A percentile compares a stretch with the other conserved stretches of the same genome.
These are phyloP conservation scores for Pteropus alecto DNA, from an alignment of 2,113 vertebrate species.

Conservation along the genomic window DNA sequence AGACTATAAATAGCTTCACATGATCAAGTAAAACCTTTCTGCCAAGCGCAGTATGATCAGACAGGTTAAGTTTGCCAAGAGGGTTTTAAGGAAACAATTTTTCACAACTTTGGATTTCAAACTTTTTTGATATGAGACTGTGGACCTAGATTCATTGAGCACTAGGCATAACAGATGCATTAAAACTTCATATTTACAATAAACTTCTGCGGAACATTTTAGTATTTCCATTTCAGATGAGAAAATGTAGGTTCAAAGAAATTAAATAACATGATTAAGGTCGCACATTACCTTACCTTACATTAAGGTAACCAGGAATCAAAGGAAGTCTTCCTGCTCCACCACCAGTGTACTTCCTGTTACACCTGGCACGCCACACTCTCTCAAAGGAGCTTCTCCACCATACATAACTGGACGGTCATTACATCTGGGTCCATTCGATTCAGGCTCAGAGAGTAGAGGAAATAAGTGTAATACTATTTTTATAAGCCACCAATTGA, in stretches of 20 bases:
- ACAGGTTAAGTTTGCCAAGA: not conserved
- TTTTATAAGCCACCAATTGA: not conserved
- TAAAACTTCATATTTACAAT: conserved; percentile 39
- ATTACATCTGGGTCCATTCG: not conserved
- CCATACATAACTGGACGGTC: not conserved
- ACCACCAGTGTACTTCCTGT: not conserved
- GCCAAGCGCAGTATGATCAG: not conserved
- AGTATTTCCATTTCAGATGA: conserved; percentile 41
- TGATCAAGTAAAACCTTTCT: not conserved
- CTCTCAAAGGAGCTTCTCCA: not conserved
- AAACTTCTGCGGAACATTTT: conserved; percentile 32
- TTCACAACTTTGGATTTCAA: not conserved
- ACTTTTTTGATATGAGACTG: not conserved
- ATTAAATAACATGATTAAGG: not conserved
- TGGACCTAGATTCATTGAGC: not conserved
- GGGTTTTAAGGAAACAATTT: not conserved
- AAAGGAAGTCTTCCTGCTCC: not conserved
- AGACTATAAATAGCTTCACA: not conserved
- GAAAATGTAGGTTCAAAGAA: conserved; percentile 14
- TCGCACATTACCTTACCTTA: too few species aligned
- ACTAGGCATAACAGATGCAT: not conserved
- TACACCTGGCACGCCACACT: fast-evolving
- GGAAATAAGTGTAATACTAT: not conserved
- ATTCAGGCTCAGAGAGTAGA: not conserved
- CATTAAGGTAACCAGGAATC: not conserved